phyloP scores from a whole-genome alignment of 2,113 vertebrate genomes.

The Genyomyrus donnyi region DNA sequence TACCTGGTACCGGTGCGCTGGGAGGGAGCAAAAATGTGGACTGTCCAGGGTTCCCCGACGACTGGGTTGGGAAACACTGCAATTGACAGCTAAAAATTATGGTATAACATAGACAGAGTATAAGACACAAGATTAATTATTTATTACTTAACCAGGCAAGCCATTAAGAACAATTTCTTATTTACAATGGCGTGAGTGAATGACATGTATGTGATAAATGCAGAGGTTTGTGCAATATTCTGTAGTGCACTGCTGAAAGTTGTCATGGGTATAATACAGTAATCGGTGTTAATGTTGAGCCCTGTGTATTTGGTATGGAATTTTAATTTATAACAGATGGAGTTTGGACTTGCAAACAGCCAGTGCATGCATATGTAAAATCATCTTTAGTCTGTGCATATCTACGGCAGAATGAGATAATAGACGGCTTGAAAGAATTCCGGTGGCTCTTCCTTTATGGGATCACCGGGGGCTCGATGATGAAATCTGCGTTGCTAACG shows the following conservation, averaged over 20 bases:
- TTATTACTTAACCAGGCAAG: not conserved
- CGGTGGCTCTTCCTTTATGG: not conserved
- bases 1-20: no score
- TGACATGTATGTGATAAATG: not conserved
- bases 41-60: no score
- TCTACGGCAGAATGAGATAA: not conserved
- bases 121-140: not conserved
- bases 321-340: not conserved
- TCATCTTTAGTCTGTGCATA: not conserved
- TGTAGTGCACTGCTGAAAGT: not conserved
- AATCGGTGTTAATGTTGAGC: not conserved
- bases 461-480: not conserved
- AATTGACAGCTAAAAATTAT: not conserved
- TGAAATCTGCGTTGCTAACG: conserved; percentile 13
- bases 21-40: no score
- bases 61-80: not conserved
- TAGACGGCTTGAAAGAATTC: not conserved
- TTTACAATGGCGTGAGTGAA: not conserved
- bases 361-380: not conserved
- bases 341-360: not conserved
- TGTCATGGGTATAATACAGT: not conserved
- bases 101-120: not conserved
- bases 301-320: not conserved
- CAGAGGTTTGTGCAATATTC: not conserved
- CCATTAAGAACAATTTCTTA: not conserved